Percentiles rank a stretch among this genome's conserved stretches.
These are phyloP conservation scores for Neopipo cinnamomea DNA, from an alignment of 2,113 vertebrate genomes.

Conservation along the genomic window DNA sequence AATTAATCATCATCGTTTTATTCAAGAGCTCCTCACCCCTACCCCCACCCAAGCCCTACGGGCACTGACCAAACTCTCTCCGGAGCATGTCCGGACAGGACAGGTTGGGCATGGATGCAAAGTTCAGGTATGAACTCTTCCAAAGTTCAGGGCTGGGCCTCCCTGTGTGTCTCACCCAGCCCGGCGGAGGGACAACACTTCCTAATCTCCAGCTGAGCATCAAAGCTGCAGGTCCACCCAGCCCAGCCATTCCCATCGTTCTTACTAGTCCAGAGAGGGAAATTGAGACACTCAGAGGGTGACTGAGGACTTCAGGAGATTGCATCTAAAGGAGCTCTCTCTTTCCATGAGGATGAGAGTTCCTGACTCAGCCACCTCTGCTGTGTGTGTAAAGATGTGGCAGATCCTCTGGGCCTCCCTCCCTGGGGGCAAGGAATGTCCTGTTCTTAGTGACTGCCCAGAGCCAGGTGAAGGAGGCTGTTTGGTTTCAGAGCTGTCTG, in stretches of 20 bases:
- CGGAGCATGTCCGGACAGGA: neutral
- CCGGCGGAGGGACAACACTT: neutral
- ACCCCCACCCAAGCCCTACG: conserved; percentile 22
- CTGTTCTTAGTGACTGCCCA: neutral
- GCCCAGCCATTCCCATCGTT: neutral
- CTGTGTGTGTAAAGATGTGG: neutral
- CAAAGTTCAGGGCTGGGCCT: conserved; percentile 50
- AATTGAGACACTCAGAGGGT: conserved; percentile 9
- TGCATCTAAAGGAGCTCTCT: neutral
- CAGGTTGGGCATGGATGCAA: neutral
- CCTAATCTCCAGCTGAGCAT: conserved; percentile 26
- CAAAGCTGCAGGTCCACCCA: conserved; percentile 34
- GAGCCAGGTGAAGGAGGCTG: neutral
- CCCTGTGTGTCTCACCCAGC: neutral
- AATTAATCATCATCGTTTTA: conserved; percentile 64
- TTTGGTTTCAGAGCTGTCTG: neutral
- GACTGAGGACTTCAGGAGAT: neutral
- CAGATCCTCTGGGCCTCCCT: neutral
- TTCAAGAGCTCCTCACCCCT: conserved; percentile 19
- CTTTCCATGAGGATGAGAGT: neutral
- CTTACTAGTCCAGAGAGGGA: neutral
- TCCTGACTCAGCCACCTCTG: neutral
- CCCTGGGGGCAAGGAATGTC: neutral
- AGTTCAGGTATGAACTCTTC: conserved; percentile 37
- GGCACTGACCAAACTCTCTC: conserved; percentile 32